A percentile compares a stretch with the other conserved stretches of the same genome.
These are phyloP conservation scores for Zoanthus sociatus DNA, from an alignment of 92 coral and sea anemone species.

Conservation along the genomic window DNA sequence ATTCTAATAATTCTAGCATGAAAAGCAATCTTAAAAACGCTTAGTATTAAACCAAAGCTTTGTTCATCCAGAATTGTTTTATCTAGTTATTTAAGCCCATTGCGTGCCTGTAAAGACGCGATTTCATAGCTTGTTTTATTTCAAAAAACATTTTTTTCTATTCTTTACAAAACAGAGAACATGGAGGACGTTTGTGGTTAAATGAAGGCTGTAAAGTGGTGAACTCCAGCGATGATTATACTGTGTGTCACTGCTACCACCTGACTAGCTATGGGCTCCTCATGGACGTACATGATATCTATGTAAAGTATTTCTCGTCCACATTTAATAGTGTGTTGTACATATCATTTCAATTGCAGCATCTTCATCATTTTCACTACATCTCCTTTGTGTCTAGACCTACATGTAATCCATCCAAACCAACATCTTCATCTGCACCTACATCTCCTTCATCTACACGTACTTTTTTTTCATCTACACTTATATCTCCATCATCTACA, in stretches of 20 bases:
- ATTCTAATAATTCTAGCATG: no score
- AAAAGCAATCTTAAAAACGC: no score
- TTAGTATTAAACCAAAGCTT: no score
- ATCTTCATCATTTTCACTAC: no score
- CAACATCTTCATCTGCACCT: neutral
- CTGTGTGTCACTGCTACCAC: conserved; percentile 82
- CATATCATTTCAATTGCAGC: no score
- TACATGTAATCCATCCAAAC: neutral
- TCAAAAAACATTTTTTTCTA: neutral
- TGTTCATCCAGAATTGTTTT: no score
- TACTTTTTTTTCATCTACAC: no score
- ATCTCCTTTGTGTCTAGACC: neutral
- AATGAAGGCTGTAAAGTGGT: conserved; percentile 66
- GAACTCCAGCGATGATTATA: conserved; percentile 51
- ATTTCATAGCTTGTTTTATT: neutral
- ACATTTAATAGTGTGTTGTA: no score
- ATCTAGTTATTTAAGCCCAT: no score
- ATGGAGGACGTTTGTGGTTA: conserved; percentile 48
- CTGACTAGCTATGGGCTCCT: conserved; percentile 87
- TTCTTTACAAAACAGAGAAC: neutral
- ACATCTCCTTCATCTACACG: no score
- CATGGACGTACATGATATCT: conserved; percentile 85
- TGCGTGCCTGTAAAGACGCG: neutral
- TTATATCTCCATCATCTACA: neutral
- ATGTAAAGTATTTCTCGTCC: conserved; percentile 57